Evolutionary conservation across 2,797 vertebrate genomes (phyloP).

Genomic region (Acridotheres tristis): DNA sequence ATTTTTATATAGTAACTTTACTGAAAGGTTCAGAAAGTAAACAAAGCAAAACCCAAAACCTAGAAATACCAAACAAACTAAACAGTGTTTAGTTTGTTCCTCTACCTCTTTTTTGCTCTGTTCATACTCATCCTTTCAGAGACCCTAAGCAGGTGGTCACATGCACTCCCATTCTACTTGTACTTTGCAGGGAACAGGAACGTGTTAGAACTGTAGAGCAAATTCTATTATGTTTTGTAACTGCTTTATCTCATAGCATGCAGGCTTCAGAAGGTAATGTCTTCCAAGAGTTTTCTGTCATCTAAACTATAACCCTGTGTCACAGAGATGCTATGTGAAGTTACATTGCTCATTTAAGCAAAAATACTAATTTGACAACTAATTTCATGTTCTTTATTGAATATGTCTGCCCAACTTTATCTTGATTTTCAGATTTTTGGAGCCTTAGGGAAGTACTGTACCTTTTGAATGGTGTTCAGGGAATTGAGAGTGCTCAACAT

Average conservation of each 20-base stretch:
- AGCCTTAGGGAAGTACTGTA: conserved; percentile 9
- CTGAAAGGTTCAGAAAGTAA: background rate
- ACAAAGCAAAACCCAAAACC: background rate
- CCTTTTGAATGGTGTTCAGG: background rate
- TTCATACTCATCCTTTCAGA: background rate
- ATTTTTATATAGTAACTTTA: background rate
- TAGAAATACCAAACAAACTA: background rate
- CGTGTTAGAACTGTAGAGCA: background rate
- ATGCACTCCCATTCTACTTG: background rate
- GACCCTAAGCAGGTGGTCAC: background rate
- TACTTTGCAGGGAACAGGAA: background rate
- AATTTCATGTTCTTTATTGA: conserved; percentile 5
- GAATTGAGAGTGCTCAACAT: background rate
- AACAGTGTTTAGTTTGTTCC: background rate
- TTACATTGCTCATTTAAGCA: background rate
- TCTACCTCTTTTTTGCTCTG: background rate
- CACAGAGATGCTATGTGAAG: background rate
- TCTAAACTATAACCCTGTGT: background rate
- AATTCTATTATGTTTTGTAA: background rate
- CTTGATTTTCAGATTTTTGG: conserved; percentile 52
- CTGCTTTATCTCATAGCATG: background rate
- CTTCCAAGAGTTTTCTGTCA: background rate
- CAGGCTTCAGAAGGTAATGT: background rate
- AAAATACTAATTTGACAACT: background rate
- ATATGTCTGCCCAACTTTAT: background rate